Evolutionary conservation across 37 sponge, comb jelly and placozoan species (phyloP).

Genomic region (Aphrocallistes beatrix): DNA sequence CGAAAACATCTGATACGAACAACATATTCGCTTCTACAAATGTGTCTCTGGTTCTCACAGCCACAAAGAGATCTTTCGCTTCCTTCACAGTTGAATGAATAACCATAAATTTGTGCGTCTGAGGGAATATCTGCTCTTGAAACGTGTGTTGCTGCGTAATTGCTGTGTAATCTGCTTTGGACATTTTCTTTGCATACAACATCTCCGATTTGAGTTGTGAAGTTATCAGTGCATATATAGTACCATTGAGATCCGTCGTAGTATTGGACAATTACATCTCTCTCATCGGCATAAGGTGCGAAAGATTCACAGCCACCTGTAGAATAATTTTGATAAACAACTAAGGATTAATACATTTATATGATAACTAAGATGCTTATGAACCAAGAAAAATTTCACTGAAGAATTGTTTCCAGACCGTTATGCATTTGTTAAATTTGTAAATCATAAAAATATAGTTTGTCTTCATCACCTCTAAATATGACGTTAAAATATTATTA

Average conservation of each 20-base stretch:
- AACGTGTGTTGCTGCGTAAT: too few relatives aligned
- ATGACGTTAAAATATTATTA: not conserved
- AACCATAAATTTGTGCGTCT: too few relatives aligned
- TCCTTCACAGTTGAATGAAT: not conserved
- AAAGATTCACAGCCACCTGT: conserved; percentile 4
- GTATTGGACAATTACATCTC: not conserved
- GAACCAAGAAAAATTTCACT: too few relatives aligned
- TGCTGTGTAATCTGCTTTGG: too few relatives aligned
- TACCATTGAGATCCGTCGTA: not conserved
- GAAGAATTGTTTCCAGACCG: too few relatives aligned
- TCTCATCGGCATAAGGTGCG: not conserved
- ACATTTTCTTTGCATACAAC: not conserved
- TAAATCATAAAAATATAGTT: not conserved
- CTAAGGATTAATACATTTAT: too few relatives aligned
- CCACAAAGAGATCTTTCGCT: not conserved
- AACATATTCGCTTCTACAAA: not conserved
- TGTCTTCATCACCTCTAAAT: not conserved
- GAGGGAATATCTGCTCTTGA: too few relatives aligned
- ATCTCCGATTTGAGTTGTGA: not conserved
- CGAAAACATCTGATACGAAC: not conserved
- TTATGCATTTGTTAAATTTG: not conserved
- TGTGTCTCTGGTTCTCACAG: not conserved
- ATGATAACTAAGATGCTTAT: too few relatives aligned
- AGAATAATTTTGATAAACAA: not conserved
- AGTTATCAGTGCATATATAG: not conserved